phyloP scores from a whole-genome alignment of 2,888 invertebrate genomes.

The Conistra vaccinii region DNA sequence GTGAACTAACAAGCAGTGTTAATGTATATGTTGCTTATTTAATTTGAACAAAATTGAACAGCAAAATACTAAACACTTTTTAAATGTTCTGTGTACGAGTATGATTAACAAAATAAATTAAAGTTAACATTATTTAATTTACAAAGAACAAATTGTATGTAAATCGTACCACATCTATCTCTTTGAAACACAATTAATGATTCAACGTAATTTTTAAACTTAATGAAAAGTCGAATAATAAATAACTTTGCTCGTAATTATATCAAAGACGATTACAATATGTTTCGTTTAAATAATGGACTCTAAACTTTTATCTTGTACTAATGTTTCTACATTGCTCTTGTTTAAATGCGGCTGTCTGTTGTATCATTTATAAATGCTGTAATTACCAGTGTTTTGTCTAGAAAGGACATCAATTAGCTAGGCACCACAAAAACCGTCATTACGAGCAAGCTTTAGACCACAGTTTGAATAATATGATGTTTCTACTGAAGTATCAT shows the following conservation, averaged over 20 bases:
- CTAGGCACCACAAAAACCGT: neutral
- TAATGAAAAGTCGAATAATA: slow-evolving; percentile 49
- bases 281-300: slow-evolving; percentile 49
- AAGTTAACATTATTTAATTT: slow-evolving; percentile 5
- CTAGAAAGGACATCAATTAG: neutral
- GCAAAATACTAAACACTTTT: neutral
- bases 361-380: slow-evolving; percentile 29
- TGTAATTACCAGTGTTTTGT: neutral
- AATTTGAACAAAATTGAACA: neutral
- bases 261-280: slow-evolving; percentile 41
- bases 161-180: slow-evolving; percentile 37
- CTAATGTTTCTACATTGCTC: slow-evolving; percentile 6
- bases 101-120: slow-evolving; percentile 3
- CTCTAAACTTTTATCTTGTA: slow-evolving; percentile 22
- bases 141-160: slow-evolving; percentile 15
- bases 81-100: too few relatives aligned
- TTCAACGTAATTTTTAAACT: slow-evolving; percentile 26
- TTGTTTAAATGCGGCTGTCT: neutral
- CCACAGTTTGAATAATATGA: neutral
- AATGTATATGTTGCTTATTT: neutral
- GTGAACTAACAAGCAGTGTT: neutral
- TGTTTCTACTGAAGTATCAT: neutral
- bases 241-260: slow-evolving; percentile 37
- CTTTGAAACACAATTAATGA: slow-evolving; percentile 31
- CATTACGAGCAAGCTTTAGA: neutral